Evolutionary conservation across 2,113 vertebrate species (phyloP).

Genomic region (Merops nubicus): DNA sequence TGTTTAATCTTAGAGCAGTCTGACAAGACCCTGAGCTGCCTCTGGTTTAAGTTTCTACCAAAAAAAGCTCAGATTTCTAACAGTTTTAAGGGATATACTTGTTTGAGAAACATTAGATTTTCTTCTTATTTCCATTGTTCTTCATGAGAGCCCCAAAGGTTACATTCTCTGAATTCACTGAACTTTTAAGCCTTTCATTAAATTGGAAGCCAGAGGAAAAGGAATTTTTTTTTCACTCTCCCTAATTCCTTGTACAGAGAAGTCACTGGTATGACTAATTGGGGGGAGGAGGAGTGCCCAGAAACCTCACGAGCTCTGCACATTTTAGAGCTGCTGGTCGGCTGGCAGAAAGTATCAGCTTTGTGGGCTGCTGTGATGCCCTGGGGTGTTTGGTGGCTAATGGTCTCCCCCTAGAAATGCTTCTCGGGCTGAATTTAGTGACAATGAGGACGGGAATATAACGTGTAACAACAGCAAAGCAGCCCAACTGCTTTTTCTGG

Average conservation of each 20-base stretch:
- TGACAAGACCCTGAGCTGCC: not conserved
- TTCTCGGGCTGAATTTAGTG: not conserved
- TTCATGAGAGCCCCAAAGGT: not conserved
- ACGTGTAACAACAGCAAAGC: not conserved
- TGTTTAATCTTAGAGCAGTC: slow-evolving; percentile 16
- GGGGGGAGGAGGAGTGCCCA: not conserved
- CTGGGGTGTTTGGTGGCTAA: not conserved
- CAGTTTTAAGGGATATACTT: not conserved
- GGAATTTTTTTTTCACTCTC: not conserved
- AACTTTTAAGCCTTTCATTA: slow-evolving; percentile 50
- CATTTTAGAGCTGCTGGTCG: not conserved
- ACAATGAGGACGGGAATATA: not conserved
- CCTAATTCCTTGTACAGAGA: not conserved
- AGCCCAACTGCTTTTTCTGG: not conserved
- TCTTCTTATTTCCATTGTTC: not conserved
- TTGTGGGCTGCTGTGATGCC: slow-evolving; percentile 7
- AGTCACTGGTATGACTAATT: not conserved
- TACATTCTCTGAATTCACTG: slow-evolving; percentile 37
- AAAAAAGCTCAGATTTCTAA: not conserved
- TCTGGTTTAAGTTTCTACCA: not conserved
- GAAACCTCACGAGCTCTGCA: not conserved
- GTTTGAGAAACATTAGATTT: not conserved
- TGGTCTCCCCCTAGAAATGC: not conserved
- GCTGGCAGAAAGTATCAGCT: not conserved
- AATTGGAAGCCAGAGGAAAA: slow-evolving; percentile 16